Conservation (phyloP, 2,113 vertebrate genomes). For the Mesoclemmys tuberculata region DNA sequence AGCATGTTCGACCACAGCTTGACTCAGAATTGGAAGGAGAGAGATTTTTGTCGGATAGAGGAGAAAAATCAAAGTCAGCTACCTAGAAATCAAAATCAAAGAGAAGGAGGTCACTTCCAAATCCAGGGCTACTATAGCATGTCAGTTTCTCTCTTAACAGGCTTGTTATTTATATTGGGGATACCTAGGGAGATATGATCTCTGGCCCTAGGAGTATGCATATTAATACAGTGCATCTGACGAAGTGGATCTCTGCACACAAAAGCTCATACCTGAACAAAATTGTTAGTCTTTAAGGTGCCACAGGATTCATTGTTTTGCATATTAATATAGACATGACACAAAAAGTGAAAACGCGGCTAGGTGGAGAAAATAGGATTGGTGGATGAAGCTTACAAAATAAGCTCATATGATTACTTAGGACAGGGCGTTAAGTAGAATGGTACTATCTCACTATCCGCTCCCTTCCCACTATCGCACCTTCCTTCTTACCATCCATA, state of each 20-base stretch:
- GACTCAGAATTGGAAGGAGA: slow-evolving; percentile 10
- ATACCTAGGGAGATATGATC: not conserved
- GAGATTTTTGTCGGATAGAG: slow-evolving; percentile 65
- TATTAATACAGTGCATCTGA: not conserved
- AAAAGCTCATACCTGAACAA: too few species aligned
- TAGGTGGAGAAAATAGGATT: not conserved
- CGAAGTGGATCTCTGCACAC: too few species aligned
- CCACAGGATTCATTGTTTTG: too few species aligned
- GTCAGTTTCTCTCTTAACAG: not conserved
- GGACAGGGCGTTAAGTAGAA: too few species aligned
- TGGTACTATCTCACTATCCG: not conserved
- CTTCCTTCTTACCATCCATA: not conserved
- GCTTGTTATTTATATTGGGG: not conserved
- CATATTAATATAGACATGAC: not conserved
- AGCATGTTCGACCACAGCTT: slow-evolving; percentile 68
- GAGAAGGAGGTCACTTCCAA: not conserved
- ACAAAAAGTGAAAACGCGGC: not conserved
- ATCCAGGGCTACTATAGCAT: not conserved
- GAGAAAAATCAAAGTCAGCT: slow-evolving; percentile 81
- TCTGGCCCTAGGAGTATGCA: not conserved
- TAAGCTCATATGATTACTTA: not conserved
- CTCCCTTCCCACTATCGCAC: not conserved
- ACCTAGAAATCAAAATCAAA: slow-evolving; percentile 57
- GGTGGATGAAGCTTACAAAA: not conserved
- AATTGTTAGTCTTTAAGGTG: too few species aligned